A percentile compares a stretch with the other conserved stretches of the same genome.
phyloP scores from a whole-genome alignment of 2,888 invertebrate species.

The Mesorhabditis belari region DNA sequence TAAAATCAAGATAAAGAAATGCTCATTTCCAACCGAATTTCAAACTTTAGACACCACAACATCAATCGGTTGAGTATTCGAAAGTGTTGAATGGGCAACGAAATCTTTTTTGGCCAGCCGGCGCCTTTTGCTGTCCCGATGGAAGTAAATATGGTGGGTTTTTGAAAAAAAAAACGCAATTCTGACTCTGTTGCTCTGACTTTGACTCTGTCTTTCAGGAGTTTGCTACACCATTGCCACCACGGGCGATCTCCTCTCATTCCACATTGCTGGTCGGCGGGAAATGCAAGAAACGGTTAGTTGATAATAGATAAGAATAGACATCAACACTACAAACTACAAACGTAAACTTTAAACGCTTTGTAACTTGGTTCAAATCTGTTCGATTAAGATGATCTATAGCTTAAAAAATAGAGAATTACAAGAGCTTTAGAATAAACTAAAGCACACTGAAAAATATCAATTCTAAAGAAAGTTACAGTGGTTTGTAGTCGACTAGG shows the following conservation, averaged over 20 bases:
- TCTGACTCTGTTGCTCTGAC: neutral
- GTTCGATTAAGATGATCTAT: no score
- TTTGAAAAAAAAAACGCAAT: neutral
- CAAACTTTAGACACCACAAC: constrained; percentile 35
- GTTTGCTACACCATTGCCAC: constrained; percentile 43
- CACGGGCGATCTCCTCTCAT: constrained; percentile 37
- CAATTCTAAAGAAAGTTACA: no score
- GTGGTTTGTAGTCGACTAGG: no score
- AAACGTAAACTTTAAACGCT: no score
- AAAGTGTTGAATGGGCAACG: constrained; percentile 29
- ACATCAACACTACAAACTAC: no score
- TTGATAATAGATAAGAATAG: neutral
- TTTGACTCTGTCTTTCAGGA: constrained; percentile 7
- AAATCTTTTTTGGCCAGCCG: constrained; percentile 43
- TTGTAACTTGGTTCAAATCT: no score
- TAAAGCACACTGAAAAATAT: no score
- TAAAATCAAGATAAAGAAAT: no score
- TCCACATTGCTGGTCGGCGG: constrained; percentile 40
- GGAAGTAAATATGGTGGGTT: constrained; percentile 34
- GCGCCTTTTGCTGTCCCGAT: constrained; percentile 41
- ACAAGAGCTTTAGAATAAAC: no score
- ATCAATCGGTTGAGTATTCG: constrained; percentile 35
- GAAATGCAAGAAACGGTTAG: constrained; percentile 23
- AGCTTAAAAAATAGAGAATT: no score
- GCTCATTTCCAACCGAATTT: no score